These are phyloP conservation scores for Zosterops lateralis DNA, from an alignment of 2,113 vertebrate species.

Conservation along the genomic window DNA sequence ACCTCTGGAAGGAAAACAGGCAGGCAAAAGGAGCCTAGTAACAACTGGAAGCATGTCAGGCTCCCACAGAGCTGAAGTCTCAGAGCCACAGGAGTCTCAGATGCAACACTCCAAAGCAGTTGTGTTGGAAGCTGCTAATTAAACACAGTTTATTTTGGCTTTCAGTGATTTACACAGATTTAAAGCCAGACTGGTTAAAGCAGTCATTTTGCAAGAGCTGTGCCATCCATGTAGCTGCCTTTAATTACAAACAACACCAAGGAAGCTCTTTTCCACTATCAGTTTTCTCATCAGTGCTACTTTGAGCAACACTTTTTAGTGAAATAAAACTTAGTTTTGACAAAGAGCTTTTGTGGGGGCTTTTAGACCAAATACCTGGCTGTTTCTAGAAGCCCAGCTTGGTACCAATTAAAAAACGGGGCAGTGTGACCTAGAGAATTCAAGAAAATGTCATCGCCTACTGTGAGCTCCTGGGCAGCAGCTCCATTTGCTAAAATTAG, in stretches of 20 bases:
- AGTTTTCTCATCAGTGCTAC: neutral
- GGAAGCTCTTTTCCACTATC: neutral
- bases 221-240: neutral
- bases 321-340: neutral
- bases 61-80: neutral
- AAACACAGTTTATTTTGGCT: neutral
- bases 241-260: constrained; percentile 7
- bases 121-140: neutral
- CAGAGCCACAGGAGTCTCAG: neutral
- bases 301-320: neutral
- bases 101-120: neutral
- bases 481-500: neutral
- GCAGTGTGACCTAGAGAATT: neutral
- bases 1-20: neutral
- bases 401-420: neutral
- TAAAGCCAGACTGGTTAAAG: neutral
- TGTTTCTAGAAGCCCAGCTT: neutral
- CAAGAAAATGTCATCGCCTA: neutral
- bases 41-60: neutral
- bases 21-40: neutral
- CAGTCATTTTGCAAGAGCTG: neutral
- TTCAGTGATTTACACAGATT: neutral
- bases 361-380: neutral
- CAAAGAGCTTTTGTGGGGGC: neutral
- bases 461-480: neutral